phyloP scores from a whole-genome alignment of 2,888 invertebrate genomes.

The Mellilla xanthometata region DNA sequence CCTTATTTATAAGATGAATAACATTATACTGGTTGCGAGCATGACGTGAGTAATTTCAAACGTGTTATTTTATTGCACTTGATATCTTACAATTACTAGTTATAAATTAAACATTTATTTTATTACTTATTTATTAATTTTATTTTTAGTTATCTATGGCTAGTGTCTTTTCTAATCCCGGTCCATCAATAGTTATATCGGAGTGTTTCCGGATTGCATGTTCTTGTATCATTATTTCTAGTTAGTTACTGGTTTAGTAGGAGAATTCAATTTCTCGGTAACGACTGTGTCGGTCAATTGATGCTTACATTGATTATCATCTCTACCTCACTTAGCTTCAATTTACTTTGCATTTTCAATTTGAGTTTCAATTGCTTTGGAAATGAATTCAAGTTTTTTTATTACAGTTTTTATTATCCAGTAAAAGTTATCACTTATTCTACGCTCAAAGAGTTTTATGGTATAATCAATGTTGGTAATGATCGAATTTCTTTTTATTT shows the following conservation, averaged over 20 bases:
- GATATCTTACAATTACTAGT: neutral
- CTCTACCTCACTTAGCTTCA: slow-evolving; percentile 7
- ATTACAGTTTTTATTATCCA: no score
- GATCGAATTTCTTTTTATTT: no score
- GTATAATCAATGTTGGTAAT: no score
- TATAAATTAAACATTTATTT: neutral
- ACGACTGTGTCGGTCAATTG: slow-evolving; percentile 20
- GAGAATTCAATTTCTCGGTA: slow-evolving; percentile 58
- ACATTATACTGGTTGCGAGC: slow-evolving; percentile 4
- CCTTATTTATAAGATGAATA: slow-evolving; percentile 15
- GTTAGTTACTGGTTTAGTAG: slow-evolving; percentile 52
- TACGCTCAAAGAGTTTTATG: no score
- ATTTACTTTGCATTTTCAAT: slow-evolving; percentile 19
- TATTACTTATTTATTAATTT: no score
- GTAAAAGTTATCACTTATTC: no score
- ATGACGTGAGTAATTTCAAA: slow-evolving; percentile 3
- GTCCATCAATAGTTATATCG: slow-evolving; percentile 1
- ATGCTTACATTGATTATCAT: slow-evolving; percentile 17
- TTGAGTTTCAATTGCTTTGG: slow-evolving; percentile 3
- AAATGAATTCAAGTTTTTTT: neutral
- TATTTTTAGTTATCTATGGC: neutral
- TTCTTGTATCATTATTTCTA: slow-evolving; percentile 54
- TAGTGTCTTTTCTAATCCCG: neutral
- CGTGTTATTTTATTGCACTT: slow-evolving; percentile 1
- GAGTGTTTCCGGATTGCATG: slow-evolving; percentile 50